A percentile compares a stretch with the other conserved stretches of the same genome.
These are phyloP conservation scores for Mimachlamys varia DNA, from an alignment of 2,888 invertebrate species.

Conservation along the genomic window DNA sequence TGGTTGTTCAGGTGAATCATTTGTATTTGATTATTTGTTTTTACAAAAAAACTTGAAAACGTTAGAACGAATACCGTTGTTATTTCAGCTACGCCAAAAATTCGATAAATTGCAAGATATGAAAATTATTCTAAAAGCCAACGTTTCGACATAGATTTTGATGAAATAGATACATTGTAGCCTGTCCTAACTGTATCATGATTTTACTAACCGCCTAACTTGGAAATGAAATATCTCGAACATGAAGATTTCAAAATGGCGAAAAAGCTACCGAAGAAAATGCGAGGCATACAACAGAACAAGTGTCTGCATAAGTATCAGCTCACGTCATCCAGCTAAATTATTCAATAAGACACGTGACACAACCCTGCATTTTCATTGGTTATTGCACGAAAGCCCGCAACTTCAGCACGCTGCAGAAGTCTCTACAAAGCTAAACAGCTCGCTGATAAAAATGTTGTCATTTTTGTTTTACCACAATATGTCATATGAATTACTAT, in stretches of 20 bases:
- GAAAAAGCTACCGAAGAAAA: neutral
- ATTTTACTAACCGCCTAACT: no score
- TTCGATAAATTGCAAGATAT: no score
- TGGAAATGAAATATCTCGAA: neutral
- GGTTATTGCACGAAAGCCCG: neutral
- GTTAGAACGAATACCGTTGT: no score
- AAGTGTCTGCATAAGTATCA: neutral
- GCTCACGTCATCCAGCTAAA: neutral
- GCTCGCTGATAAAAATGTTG: neutral
- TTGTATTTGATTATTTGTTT: no score
- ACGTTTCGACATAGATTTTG: no score
- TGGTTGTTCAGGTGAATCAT: no score
- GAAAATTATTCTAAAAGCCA: no score
- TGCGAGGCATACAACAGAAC: neutral
- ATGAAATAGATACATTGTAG: no score
- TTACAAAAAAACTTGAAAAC: no score
- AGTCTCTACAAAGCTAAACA: neutral
- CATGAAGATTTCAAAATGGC: neutral
- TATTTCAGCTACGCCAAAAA: no score
- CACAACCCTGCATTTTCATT: neutral
- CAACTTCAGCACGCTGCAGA: neutral
- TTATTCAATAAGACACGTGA: conserved; percentile 8
- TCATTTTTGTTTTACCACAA: neutral
- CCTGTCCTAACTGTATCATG: no score
- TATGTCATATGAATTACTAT: neutral